Base-by-base conservation (phyloP, 2,797 vertebrate species). In the Megalops cyprinoides region DNA sequence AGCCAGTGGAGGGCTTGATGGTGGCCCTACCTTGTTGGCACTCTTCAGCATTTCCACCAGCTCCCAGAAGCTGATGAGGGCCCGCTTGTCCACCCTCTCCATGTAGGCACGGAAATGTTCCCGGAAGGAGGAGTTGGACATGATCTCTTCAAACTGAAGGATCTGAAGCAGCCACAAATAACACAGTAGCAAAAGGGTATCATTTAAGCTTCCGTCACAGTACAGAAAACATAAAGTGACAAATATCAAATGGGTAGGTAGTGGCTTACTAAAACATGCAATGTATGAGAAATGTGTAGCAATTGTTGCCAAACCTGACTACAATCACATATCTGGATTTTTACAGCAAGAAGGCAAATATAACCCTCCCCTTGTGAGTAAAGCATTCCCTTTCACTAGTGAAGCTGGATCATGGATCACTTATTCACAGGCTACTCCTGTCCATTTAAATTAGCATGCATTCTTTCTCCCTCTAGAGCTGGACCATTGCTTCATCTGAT, bases 61-160 rank as follows among this genome's bases (percentile, higher is more conserved):
- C 79, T 96, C 95, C 95, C 95, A 96, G 73, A 95, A 91, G 77
- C 90, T 71, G 0, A 96, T 90, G 79, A 95, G 87, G 84, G 90
- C 86, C 79, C 88, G 85, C 86, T 93, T 96, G 86, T 96, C 95
- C 88, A 94, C 92, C 82, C 90, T 92, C 79, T 94, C 94, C 95
- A 96, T 93, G 85, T 96, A 96, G 48, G 84, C 85, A 82, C 88
- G 86, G 76, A 96, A 96, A 34, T 94, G 90, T 8, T 94, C 92
- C 86, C 95, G 88, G 81, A 94, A 94, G 1, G 81, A 89, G 79
- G 91, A 79, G 60, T 80, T 95, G 74, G 88, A 88, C 89, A 96
- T 90, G 89, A 96, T 96, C 76, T 96, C 95, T 53, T 95, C 93
- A 85, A 96, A 95, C 28, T 95, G 95, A 90, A 95, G 93, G 90